Evolutionary conservation across 1,140 invertebrate genomes (phyloP).

Genomic region (Zaprionus ornatus): DNA sequence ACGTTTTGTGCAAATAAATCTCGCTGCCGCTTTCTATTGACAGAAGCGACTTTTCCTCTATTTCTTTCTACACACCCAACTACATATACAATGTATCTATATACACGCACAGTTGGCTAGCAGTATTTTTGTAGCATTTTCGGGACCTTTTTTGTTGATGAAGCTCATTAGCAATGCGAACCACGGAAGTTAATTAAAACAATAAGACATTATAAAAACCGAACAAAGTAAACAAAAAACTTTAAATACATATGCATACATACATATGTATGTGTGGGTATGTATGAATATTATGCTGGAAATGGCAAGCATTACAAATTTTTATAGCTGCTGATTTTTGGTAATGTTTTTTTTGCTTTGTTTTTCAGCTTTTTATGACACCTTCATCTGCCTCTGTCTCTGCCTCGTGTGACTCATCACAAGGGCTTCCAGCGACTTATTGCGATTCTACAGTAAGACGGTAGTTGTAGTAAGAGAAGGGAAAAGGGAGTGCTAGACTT

Average conservation of each 20-base stretch:
- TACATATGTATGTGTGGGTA: constrained; percentile 10
- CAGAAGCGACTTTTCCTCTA: constrained; percentile 28
- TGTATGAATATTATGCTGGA: constrained; percentile 26
- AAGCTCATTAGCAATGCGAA: constrained; percentile 65
- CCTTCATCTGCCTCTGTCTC: constrained; percentile 12
- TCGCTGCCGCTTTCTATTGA: constrained; percentile 38
- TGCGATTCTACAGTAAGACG: neutral
- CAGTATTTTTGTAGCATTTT: constrained; percentile 44
- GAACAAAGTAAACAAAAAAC: constrained; percentile 19
- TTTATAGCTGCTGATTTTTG: constrained; percentile 21
- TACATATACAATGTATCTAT: neutral
- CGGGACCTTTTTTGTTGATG: constrained; percentile 40
- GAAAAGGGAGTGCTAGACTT: neutral
- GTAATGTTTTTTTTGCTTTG: constrained; percentile 14
- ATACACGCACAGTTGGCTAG: neutral
- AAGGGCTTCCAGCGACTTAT: constrained; percentile 9
- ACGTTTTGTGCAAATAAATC: constrained; percentile 24
- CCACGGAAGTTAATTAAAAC: constrained; percentile 71
- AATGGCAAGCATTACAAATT: constrained; percentile 38
- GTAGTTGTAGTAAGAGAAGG: neutral
- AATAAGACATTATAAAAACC: constrained; percentile 59
- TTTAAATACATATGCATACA: constrained; percentile 9
- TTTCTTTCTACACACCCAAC: constrained; percentile 15
- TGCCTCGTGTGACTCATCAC: constrained; percentile 27
- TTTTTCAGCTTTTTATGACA: constrained; percentile 16